A percentile compares a stretch with the other conserved stretches of the same genome.
Evolutionary conservation across 2,113 vertebrate species (phyloP).

Genomic region (Gulo gulo): DNA sequence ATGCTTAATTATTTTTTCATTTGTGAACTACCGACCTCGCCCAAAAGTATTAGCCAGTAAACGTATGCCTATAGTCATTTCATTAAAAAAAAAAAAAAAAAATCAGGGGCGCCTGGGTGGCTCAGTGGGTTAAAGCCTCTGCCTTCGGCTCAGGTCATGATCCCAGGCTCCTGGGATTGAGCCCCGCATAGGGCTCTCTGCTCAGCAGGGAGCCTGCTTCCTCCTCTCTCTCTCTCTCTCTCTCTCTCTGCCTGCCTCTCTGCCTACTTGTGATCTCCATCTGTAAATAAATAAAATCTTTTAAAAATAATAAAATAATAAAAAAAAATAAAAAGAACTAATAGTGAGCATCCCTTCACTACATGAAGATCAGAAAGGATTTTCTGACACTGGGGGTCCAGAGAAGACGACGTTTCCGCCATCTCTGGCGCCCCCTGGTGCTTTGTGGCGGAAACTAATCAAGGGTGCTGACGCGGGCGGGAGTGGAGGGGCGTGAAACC

Average conservation of each 20-base stretch:
- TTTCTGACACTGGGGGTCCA: background rate
- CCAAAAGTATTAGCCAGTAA: background rate
- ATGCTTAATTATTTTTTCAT: background rate
- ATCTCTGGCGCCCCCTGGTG: slow-evolving; percentile 70
- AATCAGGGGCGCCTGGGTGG: too few relatives aligned
- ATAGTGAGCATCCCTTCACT: background rate
- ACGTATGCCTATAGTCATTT: background rate
- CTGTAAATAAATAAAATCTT: too few relatives aligned
- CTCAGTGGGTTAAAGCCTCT: too few relatives aligned
- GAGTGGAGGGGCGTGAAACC: background rate
- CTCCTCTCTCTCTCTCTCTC: too few relatives aligned
- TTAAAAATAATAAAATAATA: too few relatives aligned
- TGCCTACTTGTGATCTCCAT: too few relatives aligned
- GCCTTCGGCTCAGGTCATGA: too few relatives aligned
- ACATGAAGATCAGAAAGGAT: background rate
- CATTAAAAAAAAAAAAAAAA: background rate
- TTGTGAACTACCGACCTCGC: background rate
- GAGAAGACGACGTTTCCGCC: background rate
- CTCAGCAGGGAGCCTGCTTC: too few relatives aligned
- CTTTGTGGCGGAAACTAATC: background rate
- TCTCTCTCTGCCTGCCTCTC: too few relatives aligned
- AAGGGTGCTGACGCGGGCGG: background rate
- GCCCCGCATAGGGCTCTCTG: too few relatives aligned
- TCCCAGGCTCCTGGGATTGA: accelerated
- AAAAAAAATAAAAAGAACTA: background rate